Evolutionary conservation across 2,113 vertebrate genomes (phyloP), one percentile per base, ranked within the genome.

Genomic region (Catharus fuscescens): DNA sequence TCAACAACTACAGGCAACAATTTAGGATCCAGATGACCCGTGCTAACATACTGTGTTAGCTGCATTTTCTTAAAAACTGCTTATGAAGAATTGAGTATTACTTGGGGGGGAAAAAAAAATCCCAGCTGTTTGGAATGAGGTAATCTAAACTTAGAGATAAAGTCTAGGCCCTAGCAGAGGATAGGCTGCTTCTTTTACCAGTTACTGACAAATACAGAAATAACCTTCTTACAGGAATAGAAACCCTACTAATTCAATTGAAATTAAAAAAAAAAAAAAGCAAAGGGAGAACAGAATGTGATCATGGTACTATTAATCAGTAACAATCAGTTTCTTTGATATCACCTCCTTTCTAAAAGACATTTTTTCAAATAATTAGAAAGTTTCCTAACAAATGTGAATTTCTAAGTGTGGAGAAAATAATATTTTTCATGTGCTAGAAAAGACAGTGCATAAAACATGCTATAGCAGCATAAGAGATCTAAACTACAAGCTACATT

Each of bases 381-480:
- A 86, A 16, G 12, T 32, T 78, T 57, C 36, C 95, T 92, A 87
- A 94, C 14, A 53, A 45, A 91, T 36, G 21, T 71, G 60, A 96
- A 85, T 19, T 90, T 48, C 29, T 72, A 76, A 91, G 17, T 34
- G 24, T 20, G 24, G 28, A 86, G 40, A 52, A 94, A 96, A 60
- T 48, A 60, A 4, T 19, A 25, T 32, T 81, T 76, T 84, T 94
- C 34, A 70, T 31, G 91, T 31, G 64, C 40, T 91, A 69, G 60
- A 23, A 80, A 79, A 95, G 48, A 56, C 62, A 92, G 61, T 14
- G 48, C 87, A n/a, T 89, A 95, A 70, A 97, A 97, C 96, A 95
- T 96, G 93, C 89, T 61, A 85, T 32, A 92, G 88, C 89, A 94
- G 53, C 57, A 36, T 16, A 81, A 94, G 47, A 93, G 67, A 86